Conservation (phyloP, 2,113 vertebrate genomes). For the Cathartes aura region DNA sequence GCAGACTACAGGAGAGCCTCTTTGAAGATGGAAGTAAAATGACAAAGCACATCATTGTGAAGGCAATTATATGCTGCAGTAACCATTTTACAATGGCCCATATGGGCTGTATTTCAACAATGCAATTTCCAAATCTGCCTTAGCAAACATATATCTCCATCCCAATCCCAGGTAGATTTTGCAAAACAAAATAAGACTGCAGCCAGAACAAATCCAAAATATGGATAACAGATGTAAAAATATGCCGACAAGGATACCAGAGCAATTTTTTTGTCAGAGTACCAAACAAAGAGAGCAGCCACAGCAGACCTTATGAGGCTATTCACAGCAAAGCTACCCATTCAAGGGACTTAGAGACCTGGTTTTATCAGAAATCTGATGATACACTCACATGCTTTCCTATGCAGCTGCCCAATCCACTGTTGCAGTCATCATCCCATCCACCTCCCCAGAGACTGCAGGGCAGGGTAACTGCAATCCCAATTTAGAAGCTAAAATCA, state of each 20-base stretch:
- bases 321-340: slow-evolving; percentile 37
- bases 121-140: slow-evolving; percentile 81
- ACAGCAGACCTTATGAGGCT: background rate
- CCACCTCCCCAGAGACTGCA: background rate
- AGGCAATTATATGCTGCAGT: slow-evolving; percentile 81
- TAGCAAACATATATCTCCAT: slow-evolving; percentile 75
- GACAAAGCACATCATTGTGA: slow-evolving; percentile 79
- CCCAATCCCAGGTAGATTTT: slow-evolving; percentile 71
- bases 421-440: background rate
- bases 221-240: slow-evolving; percentile 66
- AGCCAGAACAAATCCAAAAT: slow-evolving; percentile 63
- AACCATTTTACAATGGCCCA: slow-evolving; percentile 75
- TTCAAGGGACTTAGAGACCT: slow-evolving; percentile 39
- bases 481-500: background rate
- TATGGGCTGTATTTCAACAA: slow-evolving; percentile 79
- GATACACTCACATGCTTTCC: slow-evolving; percentile 35
- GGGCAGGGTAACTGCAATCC: background rate
- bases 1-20: slow-evolving; percentile 73
- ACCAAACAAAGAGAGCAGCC: slow-evolving; percentile 40
- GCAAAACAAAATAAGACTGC: slow-evolving; percentile 58
- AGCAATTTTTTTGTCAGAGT: background rate
- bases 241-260: slow-evolving; percentile 33
- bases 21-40: slow-evolving; percentile 76
- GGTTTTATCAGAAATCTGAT: slow-evolving; percentile 58
- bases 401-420: background rate